A percentile compares a stretch with the other conserved stretches of the same genome.
Evolutionary conservation across 2,888 invertebrate genomes (phyloP).

Genomic region (Hoplodrina blanda): DNA sequence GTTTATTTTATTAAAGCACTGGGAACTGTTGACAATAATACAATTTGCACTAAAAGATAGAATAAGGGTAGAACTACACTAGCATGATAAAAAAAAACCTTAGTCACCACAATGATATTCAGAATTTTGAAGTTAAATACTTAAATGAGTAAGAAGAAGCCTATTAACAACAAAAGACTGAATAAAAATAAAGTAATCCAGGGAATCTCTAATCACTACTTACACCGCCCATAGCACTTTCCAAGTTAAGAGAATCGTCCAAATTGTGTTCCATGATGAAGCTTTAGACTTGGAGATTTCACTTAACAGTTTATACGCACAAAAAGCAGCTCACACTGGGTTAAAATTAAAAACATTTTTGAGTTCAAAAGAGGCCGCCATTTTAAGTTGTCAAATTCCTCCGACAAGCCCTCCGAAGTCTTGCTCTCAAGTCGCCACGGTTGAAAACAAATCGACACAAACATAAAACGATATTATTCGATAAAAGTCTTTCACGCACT

Average conservation of each 20-base stretch:
- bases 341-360: conserved; percentile 71
- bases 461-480: conserved; percentile 51
- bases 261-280: conserved; percentile 85
- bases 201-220: conserved; percentile 64
- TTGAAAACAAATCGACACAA: conserved; percentile 85
- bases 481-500: conserved; percentile 51
- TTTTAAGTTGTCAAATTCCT: conserved; percentile 87
- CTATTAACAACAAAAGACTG: background rate
- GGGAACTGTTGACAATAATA: background rate
- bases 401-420: conserved; percentile 71
- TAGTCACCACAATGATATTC: background rate
- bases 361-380: conserved; percentile 90
- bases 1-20: background rate
- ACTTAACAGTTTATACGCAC: conserved; percentile 16
- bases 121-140: background rate
- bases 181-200: conserved; percentile 37
- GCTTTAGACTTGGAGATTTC: conserved; percentile 13
- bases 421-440: conserved; percentile 81
- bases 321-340: conserved; percentile 43
- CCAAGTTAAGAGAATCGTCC: conserved; percentile 84
- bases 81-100: background rate
- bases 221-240: conserved; percentile 83
- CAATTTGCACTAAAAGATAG: background rate
- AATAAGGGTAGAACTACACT: background rate
- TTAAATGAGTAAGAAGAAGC: background rate